These are phyloP conservation scores for Magallana angulata DNA, from an alignment of 1,140 invertebrate species.

Conservation along the genomic window DNA sequence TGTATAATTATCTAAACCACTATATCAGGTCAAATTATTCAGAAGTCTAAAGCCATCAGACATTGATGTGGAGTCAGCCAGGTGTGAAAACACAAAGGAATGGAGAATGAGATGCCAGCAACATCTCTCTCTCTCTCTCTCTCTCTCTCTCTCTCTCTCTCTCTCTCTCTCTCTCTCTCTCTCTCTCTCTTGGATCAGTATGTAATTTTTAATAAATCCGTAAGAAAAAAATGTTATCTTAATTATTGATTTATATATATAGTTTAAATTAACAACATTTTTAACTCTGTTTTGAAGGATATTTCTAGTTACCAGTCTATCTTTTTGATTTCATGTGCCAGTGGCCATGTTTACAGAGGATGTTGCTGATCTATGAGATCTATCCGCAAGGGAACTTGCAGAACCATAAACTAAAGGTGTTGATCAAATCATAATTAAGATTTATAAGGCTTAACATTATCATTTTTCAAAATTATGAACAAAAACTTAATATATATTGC, in stretches of 20 bases:
- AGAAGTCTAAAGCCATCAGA: not conserved
- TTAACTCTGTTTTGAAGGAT: not conserved
- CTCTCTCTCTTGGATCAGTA: not conserved
- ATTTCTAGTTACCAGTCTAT: constrained; percentile 2
- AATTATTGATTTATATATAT: not conserved
- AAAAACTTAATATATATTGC: too few species aligned
- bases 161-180: too few species aligned
- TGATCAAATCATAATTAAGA: too few species aligned
- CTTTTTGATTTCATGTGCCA: not conserved
- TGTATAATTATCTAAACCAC: not conserved
- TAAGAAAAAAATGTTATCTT: not conserved
- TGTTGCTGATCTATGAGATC: not conserved
- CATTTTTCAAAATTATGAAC: too few species aligned
- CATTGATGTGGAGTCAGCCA: not conserved
- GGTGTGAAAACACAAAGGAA: not conserved
- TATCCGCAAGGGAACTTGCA: not conserved
- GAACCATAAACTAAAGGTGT: too few species aligned
- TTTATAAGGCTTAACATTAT: too few species aligned
- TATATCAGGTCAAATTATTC: not conserved
- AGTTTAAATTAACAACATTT: not conserved
- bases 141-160: too few species aligned
- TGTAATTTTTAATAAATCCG: not conserved
- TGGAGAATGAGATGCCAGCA: not conserved
- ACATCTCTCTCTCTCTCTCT: not conserved
- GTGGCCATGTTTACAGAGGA: not conserved